Evolutionary conservation across 2,888 invertebrate genomes (phyloP).

Genomic region (Agriopis leucophaearia): DNA sequence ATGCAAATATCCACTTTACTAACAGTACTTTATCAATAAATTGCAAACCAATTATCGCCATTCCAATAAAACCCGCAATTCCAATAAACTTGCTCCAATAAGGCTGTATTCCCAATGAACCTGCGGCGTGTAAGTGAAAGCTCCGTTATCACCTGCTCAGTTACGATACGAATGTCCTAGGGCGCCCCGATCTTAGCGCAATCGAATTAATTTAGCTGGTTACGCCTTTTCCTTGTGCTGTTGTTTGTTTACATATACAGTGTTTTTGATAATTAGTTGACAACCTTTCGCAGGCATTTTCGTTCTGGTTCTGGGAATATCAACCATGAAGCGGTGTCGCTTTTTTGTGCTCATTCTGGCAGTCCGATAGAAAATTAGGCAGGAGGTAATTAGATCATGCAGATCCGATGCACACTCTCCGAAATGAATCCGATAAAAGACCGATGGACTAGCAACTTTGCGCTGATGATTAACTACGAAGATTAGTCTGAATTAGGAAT

Average conservation of each 20-base stretch:
- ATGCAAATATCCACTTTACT: neutral
- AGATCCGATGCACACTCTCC: too few species aligned
- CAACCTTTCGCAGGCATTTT: too few species aligned
- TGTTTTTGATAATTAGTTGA: too few species aligned
- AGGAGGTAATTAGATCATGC: too few species aligned
- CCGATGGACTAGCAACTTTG: too few species aligned
- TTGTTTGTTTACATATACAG: neutral
- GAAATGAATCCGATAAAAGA: too few species aligned
- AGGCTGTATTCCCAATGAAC: slow-evolving; percentile 3
- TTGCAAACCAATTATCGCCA: slow-evolving; percentile 15
- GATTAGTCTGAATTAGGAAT: too few species aligned
- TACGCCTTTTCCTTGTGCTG: slow-evolving; percentile 9
- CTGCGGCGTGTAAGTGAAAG: slow-evolving; percentile 15
- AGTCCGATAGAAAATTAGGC: too few species aligned
- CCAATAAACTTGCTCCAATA: neutral
- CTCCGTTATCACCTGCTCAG: slow-evolving; percentile 16
- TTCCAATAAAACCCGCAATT: slow-evolving; percentile 14
- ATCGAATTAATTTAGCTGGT: slow-evolving; percentile 15
- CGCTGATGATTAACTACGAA: too few species aligned
- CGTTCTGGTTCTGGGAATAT: too few species aligned
- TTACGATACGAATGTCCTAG: slow-evolving; percentile 7
- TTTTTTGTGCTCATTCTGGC: too few species aligned
- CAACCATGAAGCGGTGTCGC: too few species aligned
- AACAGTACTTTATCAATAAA: slow-evolving; percentile 3
- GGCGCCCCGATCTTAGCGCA: slow-evolving; percentile 14